These are phyloP conservation scores for Oreocharis arfaki DNA, from an alignment of 2,113 vertebrate genomes.

Conservation along the genomic window DNA sequence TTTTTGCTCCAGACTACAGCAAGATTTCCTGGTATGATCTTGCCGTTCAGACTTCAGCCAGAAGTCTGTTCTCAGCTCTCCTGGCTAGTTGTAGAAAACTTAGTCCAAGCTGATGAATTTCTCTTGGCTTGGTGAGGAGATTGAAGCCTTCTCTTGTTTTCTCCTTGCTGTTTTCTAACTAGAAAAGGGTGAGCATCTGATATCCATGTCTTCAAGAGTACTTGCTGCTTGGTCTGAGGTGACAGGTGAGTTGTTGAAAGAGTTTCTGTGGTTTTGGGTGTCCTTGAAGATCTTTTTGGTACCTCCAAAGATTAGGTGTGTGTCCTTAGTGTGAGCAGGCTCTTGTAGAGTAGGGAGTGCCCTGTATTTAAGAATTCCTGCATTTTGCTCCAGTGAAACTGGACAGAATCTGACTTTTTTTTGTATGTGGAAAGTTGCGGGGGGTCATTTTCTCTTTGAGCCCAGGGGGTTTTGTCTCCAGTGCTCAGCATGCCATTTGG, in stretches of 20 bases:
- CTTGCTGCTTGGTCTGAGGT: not conserved
- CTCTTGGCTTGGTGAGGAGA: not conserved
- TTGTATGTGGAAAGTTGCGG: not conserved
- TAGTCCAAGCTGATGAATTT: not conserved
- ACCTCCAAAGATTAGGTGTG: not conserved
- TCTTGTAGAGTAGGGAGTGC: not conserved
- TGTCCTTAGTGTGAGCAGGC: not conserved
- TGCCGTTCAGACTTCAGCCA: not conserved
- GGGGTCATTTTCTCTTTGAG: not conserved
- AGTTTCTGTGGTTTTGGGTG: not conserved
- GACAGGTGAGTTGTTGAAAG: not conserved
- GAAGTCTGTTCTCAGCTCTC: not conserved
- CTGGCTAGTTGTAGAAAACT: not conserved
- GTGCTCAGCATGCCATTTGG: rapidly evolving
- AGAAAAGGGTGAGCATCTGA: not conserved
- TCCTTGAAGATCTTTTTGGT: not conserved
- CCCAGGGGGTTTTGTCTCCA: not conserved
- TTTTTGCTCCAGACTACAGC: not conserved
- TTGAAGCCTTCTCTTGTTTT: not conserved
- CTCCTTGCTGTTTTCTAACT: not conserved
- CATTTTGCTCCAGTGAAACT: not conserved
- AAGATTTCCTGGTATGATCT: not conserved
- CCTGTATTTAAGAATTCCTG: not conserved
- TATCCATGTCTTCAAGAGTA: not conserved
- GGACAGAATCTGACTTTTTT: not conserved